Conservation (phyloP, 2,797 vertebrate species). For the Malacoraja senta region DNA sequence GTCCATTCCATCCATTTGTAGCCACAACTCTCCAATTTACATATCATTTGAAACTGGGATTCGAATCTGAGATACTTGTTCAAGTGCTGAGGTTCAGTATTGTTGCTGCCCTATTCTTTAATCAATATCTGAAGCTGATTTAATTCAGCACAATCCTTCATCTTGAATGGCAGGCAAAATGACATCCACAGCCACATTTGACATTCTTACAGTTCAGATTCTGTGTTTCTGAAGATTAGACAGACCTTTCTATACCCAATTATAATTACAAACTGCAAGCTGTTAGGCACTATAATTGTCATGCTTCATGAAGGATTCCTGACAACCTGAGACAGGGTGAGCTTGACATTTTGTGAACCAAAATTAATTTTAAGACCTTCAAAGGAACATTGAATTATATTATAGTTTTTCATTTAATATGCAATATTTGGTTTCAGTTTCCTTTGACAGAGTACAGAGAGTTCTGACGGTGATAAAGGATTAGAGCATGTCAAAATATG, state of each 20-base stretch:
- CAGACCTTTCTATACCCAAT: background rate
- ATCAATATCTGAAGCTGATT: background rate
- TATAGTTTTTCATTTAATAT: background rate
- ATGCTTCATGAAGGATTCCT: background rate
- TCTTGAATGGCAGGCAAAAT: background rate
- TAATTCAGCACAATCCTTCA: background rate
- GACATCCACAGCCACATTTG: background rate
- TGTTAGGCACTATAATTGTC: background rate
- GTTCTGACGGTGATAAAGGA: background rate
- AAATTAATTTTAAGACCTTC: slow-evolving; percentile 8
- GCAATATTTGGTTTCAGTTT: background rate
- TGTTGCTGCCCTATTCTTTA: background rate
- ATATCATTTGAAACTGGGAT: background rate
- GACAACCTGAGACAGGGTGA: background rate
- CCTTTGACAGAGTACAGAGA: background rate
- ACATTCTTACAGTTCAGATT: background rate
- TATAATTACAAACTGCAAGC: slow-evolving; percentile 11
- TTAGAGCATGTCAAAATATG: background rate
- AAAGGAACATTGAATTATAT: background rate
- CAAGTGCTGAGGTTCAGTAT: background rate
- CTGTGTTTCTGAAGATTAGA: slow-evolving; percentile 11
- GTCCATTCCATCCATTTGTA: background rate
- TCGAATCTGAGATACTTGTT: background rate
- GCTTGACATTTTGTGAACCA: background rate
- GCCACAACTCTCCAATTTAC: background rate